These are phyloP conservation scores for Dicyrtoma fusca DNA, from an alignment of 2,888 invertebrate species.

Conservation along the genomic window DNA sequence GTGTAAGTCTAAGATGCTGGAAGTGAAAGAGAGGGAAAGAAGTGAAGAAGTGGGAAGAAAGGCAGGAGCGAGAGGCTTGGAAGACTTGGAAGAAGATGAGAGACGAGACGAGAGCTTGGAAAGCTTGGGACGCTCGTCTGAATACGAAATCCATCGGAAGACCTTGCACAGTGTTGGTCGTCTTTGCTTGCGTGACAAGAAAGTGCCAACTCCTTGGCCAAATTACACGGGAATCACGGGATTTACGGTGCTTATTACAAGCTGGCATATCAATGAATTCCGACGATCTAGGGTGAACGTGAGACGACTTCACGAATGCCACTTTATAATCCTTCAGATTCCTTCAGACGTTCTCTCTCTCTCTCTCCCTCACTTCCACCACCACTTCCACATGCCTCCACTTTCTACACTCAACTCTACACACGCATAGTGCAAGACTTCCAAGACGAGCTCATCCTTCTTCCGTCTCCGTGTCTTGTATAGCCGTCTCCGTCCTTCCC, in stretches of 20 bases:
- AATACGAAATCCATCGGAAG: slow-evolving; percentile 30
- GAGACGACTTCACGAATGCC: slow-evolving; percentile 53
- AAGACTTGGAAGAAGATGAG: slow-evolving; percentile 5
- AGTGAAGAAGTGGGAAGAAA: background rate
- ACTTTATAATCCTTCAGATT: slow-evolving; percentile 46
- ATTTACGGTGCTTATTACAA: slow-evolving; percentile 57
- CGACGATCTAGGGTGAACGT: slow-evolving; percentile 55
- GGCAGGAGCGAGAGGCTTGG: background rate
- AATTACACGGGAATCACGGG: slow-evolving; percentile 57
- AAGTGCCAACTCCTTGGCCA: slow-evolving; percentile 53
- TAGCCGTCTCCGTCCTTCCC: background rate
- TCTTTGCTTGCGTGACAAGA: slow-evolving; percentile 36
- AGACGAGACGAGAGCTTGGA: background rate
- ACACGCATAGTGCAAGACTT: background rate
- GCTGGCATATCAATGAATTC: slow-evolving; percentile 57
- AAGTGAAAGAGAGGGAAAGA: background rate
- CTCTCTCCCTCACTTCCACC: slow-evolving; percentile 33
- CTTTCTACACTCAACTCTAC: slow-evolving; percentile 14
- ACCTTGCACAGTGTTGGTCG: background rate
- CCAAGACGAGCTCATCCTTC: background rate
- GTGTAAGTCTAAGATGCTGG: background rate
- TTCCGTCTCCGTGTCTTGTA: too few relatives aligned
- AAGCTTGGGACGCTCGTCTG: slow-evolving; percentile 16
- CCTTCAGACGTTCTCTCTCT: slow-evolving; percentile 36
- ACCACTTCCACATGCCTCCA: slow-evolving; percentile 19